Evolutionary conservation across 2,113 vertebrate genomes (phyloP).

Genomic region (Seriola rivoliana): DNA sequence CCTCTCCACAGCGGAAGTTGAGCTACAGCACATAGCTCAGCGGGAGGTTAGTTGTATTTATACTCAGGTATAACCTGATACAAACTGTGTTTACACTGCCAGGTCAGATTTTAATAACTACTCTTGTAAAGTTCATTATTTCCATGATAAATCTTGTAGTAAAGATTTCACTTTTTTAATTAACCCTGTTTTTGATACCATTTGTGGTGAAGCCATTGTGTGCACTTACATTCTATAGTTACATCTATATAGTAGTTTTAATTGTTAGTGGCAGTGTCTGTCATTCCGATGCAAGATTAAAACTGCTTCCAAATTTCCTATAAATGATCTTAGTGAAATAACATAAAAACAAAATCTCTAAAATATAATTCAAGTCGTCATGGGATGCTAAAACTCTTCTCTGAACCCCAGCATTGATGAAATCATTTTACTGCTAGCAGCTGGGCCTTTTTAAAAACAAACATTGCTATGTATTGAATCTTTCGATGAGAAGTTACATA

Average conservation of each 20-base stretch:
- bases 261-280: too few species aligned
- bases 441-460: neutral
- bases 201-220: neutral
- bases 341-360: too few species aligned
- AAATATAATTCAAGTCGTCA: neutral
- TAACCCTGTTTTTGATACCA: too few species aligned
- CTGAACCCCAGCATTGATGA: neutral
- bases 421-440: neutral
- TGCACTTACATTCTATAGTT: neutral
- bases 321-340: too few species aligned
- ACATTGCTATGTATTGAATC: neutral
- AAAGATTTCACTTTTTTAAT: too few species aligned
- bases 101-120: neutral
- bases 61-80: neutral
- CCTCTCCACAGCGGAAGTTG: neutral
- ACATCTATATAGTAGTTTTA: neutral
- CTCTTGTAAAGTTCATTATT: too few species aligned
- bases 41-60: slow-evolving; percentile 5
- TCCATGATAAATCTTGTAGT: too few species aligned
- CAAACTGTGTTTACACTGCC: neutral
- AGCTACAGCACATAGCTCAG: neutral
- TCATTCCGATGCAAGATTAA: too few species aligned
- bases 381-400: too few species aligned
- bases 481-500: too few species aligned
- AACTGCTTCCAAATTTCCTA: too few species aligned